These are phyloP conservation scores for Linurgus olivaceus DNA, from an alignment of 2,797 vertebrate species.

Conservation along the genomic window DNA sequence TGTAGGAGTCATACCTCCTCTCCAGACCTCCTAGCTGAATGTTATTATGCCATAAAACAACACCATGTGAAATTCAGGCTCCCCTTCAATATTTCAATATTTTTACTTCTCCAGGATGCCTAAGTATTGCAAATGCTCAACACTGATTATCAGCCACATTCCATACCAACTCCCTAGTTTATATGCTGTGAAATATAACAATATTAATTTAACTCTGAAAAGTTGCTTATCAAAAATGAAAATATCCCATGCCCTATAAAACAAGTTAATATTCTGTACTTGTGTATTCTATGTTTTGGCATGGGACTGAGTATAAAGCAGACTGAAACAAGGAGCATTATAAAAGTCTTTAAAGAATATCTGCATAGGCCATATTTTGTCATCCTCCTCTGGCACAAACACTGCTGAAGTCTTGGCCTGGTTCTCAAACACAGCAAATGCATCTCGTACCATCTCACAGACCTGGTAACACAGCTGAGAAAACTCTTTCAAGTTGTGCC, in stretches of 20 bases:
- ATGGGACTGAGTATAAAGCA: not conserved
- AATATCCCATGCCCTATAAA: not conserved
- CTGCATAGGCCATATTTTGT: not conserved
- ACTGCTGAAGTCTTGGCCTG: not conserved
- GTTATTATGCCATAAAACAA: not conserved
- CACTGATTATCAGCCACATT: not conserved
- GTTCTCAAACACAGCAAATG: not conserved
- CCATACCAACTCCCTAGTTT: not conserved
- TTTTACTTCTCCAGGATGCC: not conserved
- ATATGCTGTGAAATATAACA: not conserved
- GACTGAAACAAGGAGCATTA: not conserved
- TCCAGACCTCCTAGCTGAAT: not conserved
- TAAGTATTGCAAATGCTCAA: not conserved
- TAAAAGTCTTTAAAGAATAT: not conserved
- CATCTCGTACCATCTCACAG: not conserved
- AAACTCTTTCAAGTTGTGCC: not conserved
- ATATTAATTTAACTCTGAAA: not conserved
- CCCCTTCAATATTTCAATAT: not conserved
- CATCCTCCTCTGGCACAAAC: not conserved
- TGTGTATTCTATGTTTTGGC: not conserved
- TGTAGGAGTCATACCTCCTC: not conserved
- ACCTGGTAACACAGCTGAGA: not conserved
- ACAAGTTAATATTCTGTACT: not conserved
- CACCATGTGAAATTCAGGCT: not conserved
- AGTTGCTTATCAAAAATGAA: not conserved